phyloP scores from a whole-genome alignment of 2,888 invertebrate species.

The Crepidodera aurea region DNA sequence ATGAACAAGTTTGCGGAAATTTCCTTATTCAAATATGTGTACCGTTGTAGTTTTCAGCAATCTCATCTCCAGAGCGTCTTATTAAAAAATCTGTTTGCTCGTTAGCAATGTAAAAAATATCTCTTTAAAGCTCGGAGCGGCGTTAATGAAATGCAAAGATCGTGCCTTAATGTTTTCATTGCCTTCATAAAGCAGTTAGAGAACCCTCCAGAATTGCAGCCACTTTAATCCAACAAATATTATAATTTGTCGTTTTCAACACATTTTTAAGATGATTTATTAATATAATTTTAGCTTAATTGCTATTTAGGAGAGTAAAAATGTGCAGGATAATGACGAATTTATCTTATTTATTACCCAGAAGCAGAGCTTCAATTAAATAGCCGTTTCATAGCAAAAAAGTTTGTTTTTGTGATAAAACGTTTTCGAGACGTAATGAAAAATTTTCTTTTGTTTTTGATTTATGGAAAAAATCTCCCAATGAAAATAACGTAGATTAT shows the following conservation, averaged over 20 bases:
- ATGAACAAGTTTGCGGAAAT: conserved; percentile 11
- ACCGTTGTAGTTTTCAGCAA: conserved; percentile 47
- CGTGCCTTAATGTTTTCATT: conserved; percentile 45
- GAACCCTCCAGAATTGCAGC: conserved; percentile 32
- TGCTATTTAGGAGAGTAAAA: conserved; percentile 24
- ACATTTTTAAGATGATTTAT: conserved; percentile 37
- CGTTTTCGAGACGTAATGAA: background rate
- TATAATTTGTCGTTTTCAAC: conserved; percentile 40
- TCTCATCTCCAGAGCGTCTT: conserved; percentile 45
- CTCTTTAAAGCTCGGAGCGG: conserved; percentile 44
- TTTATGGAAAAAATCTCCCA: too few species aligned
- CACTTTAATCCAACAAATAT: conserved; percentile 39
- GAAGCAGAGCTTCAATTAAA: conserved; percentile 16
- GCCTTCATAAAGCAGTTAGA: conserved; percentile 40
- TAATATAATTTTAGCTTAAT: conserved; percentile 32
- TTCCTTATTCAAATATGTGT: conserved; percentile 50
- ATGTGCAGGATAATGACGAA: conserved; percentile 23
- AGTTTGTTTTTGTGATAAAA: background rate
- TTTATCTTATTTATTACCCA: conserved; percentile 14
- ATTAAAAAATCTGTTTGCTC: conserved; percentile 55
- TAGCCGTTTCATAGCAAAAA: background rate
- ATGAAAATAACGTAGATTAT: too few species aligned
- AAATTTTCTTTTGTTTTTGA: background rate
- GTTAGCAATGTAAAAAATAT: conserved; percentile 50
- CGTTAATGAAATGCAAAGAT: conserved; percentile 53